Base-by-base conservation (phyloP, 1,140 invertebrate species). In the Procambarus clarkii region DNA sequence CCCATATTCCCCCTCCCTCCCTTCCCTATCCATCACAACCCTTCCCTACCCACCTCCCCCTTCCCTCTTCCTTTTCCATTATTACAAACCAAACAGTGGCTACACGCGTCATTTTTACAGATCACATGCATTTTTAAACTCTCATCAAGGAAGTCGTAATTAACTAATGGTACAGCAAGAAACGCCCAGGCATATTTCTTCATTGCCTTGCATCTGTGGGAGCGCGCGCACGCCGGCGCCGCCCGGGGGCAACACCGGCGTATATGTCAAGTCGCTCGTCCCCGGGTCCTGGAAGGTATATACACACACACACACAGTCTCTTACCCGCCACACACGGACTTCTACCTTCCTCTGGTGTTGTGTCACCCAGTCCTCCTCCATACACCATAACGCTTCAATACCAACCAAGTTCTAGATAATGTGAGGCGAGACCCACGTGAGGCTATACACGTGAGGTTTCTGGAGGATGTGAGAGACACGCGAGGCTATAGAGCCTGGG, bases 111-210 rank as follows among this genome's bases (percentile, higher is more conserved):
- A 91, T 91, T 91, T 91, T 91, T 91, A 85, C 88, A 91, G 81
- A 91, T 91, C 88, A 91, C 82, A 91, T 91, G 88, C 88, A 91
- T 91, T 91, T 91, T 91, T 91, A 91, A 91, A 91, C 88, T 91
- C 88, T 91, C 88, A 91, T 91, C 88, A 91, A 91, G 88, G 74
- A 90, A 91, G 82, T 91, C 88, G 88, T 91, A 91, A 91, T 91
- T 91, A 91, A 91, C 88, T 91, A 91, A 91, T 91, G 88, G 88
- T 91, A 91, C 82, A 91, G 88, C 88, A 91, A 91, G 88, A 91
- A 91, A 85, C 82, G 77, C 88, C 82, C 46, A 50, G 88, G 77
- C 88, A 91, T 91, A 91, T 91, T 91, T 91, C 88, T 91, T 91
- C 88, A 91, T 91, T 91, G 82, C 74, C 82, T 84, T 77, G 82